Percentiles rank a stretch among this genome's conserved stretches.
phyloP scores from a whole-genome alignment of 2,888 invertebrate genomes.

The Plagodis dolabraria region DNA sequence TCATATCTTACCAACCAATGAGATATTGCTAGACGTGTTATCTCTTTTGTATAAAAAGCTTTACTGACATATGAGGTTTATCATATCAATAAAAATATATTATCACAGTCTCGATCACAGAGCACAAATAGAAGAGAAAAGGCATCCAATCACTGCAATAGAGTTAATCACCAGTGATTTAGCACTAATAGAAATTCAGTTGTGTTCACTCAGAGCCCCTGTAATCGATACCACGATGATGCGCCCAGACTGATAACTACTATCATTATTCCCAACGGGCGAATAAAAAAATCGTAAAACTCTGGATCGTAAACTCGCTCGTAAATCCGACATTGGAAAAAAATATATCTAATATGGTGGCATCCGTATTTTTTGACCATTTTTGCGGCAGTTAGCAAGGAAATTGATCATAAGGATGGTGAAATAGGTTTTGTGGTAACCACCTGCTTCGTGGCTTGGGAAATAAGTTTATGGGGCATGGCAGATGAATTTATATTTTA shows the following conservation, averaged over 20 bases:
- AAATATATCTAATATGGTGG: slow-evolving; percentile 37
- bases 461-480: not conserved
- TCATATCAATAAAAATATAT: too few relatives aligned
- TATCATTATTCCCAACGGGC: slow-evolving; percentile 46
- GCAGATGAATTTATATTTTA: too few relatives aligned
- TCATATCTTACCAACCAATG: too few relatives aligned
- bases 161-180: too few relatives aligned
- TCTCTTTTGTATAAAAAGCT: too few relatives aligned
- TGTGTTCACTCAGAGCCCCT: not conserved
- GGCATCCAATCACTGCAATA: too few relatives aligned
- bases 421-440: not conserved
- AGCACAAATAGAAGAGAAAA: too few relatives aligned
- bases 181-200: too few relatives aligned
- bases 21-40: too few relatives aligned
- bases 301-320: slow-evolving; percentile 39
- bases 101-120: too few relatives aligned
- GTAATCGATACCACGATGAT: slow-evolving; percentile 40
- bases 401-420: slow-evolving; percentile 15
- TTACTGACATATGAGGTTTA: too few relatives aligned
- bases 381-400: slow-evolving; percentile 21
- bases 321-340: slow-evolving; percentile 41
- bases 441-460: slow-evolving; percentile 14
- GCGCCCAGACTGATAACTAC: slow-evolving; percentile 25
- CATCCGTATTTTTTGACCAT: slow-evolving; percentile 27
- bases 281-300: slow-evolving; percentile 63